Evolutionary conservation across 2,888 invertebrate genomes (phyloP).

Genomic region (Cinara cedri): DNA sequence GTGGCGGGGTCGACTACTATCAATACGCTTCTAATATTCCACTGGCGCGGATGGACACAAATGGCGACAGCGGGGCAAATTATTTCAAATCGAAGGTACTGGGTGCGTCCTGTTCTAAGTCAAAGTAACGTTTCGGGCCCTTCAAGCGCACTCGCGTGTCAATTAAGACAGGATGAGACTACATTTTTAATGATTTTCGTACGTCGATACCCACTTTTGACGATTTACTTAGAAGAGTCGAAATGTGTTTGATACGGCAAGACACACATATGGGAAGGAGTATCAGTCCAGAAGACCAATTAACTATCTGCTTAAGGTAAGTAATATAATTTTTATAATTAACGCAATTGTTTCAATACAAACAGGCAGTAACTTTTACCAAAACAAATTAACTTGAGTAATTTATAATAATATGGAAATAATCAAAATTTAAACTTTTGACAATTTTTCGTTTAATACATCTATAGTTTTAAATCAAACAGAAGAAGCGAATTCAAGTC

Average conservation of each 20-base stretch:
- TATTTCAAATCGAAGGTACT: slow-evolving; percentile 3
- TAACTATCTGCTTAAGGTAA: slow-evolving; percentile 39
- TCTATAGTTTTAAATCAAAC: no score
- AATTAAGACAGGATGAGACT: no score
- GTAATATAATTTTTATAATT: no score
- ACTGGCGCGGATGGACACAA: background rate
- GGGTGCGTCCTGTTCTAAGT: background rate
- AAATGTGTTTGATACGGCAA: slow-evolving; percentile 7
- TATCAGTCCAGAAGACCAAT: slow-evolving; percentile 25
- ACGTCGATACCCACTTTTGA: slow-evolving; percentile 8
- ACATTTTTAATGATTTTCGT: slow-evolving; percentile 15
- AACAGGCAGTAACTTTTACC: no score
- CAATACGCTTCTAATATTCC: background rate
- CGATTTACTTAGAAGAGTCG: slow-evolving; percentile 3
- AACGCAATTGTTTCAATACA: no score
- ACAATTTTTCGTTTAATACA: no score
- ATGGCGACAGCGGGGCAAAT: background rate
- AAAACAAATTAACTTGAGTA: no score
- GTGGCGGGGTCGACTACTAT: no score
- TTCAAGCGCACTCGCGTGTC: background rate
- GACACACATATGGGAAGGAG: slow-evolving; percentile 1
- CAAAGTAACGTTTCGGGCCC: slow-evolving; percentile 4
- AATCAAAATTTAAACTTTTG: no score
- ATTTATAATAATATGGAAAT: no score
- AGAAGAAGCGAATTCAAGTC: no score